Conservation (phyloP, 2,888 invertebrate species). For the Siphonodentalium dalli region DNA sequence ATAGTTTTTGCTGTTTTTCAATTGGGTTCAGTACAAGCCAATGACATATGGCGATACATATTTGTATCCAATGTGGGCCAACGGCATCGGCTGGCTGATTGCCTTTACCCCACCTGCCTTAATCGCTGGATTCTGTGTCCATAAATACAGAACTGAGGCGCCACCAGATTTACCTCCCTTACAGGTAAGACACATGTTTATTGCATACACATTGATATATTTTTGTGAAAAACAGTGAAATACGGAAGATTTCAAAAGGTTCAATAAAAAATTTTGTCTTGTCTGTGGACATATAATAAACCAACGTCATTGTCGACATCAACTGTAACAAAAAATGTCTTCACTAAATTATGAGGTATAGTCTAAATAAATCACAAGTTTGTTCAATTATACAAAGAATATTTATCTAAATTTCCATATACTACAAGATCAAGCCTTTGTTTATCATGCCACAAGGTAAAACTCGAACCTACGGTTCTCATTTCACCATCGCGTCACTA, state of each 20-base stretch:
- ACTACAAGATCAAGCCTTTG: too few relatives aligned
- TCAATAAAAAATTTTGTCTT: too few relatives aligned
- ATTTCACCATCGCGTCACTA: too few relatives aligned
- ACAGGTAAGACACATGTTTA: slow-evolving; percentile 45
- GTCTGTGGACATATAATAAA: background rate
- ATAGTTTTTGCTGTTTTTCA: slow-evolving; percentile 79
- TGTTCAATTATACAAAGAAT: too few relatives aligned
- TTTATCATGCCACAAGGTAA: too few relatives aligned
- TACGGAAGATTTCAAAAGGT: too few relatives aligned
- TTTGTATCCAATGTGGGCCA: slow-evolving; percentile 82
- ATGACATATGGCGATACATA: slow-evolving; percentile 75
- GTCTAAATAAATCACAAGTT: too few relatives aligned
- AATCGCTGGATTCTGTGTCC: slow-evolving; percentile 68
- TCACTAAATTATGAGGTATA: too few relatives aligned
- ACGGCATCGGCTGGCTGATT: slow-evolving; percentile 78
- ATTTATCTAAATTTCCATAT: too few relatives aligned
- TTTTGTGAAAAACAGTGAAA: background rate
- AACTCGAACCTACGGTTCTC: too few relatives aligned
- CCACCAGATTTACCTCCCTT: slow-evolving; percentile 49
- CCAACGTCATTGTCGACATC: background rate
- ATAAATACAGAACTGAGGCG: slow-evolving; percentile 48
- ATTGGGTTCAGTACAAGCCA: slow-evolving; percentile 81
- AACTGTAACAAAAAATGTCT: too few relatives aligned
- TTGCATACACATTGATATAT: background rate
- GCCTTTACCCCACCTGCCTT: slow-evolving; percentile 76